Conservation (phyloP, 2,113 vertebrate species). For the Vulpes lagopus region DNA sequence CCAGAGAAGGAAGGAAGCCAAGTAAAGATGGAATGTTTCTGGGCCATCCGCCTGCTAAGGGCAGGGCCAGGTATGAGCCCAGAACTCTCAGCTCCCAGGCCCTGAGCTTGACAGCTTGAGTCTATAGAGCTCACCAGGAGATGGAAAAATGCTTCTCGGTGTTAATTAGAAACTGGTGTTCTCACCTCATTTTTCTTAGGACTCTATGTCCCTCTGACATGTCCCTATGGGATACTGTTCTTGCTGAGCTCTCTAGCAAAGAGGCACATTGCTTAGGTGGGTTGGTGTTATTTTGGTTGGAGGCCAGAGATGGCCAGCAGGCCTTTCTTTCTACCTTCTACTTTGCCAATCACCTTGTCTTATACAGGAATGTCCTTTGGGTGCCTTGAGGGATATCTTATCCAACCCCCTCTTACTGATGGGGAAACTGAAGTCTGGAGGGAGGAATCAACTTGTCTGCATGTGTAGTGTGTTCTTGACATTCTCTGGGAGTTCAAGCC, state of each 20-base stretch:
- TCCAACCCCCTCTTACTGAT: neutral
- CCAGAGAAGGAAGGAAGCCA: neutral
- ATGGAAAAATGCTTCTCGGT: neutral
- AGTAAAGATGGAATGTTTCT: neutral
- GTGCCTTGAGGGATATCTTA: neutral
- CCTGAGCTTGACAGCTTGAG: neutral
- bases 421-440: neutral
- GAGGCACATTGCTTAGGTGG: neutral
- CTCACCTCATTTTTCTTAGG: neutral
- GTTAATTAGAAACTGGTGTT: neutral
- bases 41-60: neutral
- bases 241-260: neutral
- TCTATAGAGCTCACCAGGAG: neutral
- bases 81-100: neutral
- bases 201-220: neutral
- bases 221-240: neutral
- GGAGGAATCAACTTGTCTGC: neutral
- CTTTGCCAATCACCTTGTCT: neutral
- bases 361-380: neutral
- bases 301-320: neutral
- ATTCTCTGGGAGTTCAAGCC: neutral
- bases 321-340: neutral
- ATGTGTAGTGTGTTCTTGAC: neutral
- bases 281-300: neutral
- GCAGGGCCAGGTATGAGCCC: neutral